phyloP scores from a whole-genome alignment of 2,888 invertebrate genomes.

The Drosophila mulleri region DNA sequence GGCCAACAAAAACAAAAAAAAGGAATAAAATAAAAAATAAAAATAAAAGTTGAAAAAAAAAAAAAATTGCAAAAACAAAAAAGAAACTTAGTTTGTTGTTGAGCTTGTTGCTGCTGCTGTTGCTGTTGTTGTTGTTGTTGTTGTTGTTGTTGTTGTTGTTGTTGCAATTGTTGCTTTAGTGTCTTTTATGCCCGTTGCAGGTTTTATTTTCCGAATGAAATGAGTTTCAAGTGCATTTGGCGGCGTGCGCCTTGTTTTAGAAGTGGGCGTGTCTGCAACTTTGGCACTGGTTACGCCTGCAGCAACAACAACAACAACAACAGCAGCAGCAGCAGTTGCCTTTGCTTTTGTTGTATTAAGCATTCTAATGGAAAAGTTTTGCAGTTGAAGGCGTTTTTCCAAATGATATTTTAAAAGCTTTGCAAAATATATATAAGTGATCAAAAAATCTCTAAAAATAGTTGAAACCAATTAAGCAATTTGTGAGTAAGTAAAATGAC shows the following conservation, averaged over 20 bases:
- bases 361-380: slow-evolving; percentile 81
- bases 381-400: slow-evolving; percentile 78
- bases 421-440: slow-evolving; percentile 36
- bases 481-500: slow-evolving; percentile 55
- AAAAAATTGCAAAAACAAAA: slow-evolving; percentile 21
- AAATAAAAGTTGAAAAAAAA: slow-evolving; percentile 18
- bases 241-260: slow-evolving; percentile 64
- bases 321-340: slow-evolving; percentile 12
- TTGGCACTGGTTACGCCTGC: slow-evolving; percentile 54
- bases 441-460: slow-evolving; percentile 24
- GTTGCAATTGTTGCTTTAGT: slow-evolving; percentile 45
- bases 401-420: slow-evolving; percentile 81
- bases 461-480: slow-evolving; percentile 67
- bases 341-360: slow-evolving; percentile 63
- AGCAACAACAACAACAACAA: slow-evolving; percentile 20
- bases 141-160: slow-evolving; percentile 45
- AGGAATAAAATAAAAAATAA: slow-evolving; percentile 7
- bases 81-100: slow-evolving; percentile 60
- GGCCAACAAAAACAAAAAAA: slow-evolving; percentile 47
- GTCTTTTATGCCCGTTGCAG: slow-evolving; percentile 73
- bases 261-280: slow-evolving; percentile 71
- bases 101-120: slow-evolving; percentile 55
- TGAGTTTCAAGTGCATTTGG: slow-evolving; percentile 81
- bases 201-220: slow-evolving; percentile 82
- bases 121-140: too few species aligned